Evolutionary conservation across 2,797 vertebrate genomes (phyloP).

Genomic region (Cyprinella venusta): DNA sequence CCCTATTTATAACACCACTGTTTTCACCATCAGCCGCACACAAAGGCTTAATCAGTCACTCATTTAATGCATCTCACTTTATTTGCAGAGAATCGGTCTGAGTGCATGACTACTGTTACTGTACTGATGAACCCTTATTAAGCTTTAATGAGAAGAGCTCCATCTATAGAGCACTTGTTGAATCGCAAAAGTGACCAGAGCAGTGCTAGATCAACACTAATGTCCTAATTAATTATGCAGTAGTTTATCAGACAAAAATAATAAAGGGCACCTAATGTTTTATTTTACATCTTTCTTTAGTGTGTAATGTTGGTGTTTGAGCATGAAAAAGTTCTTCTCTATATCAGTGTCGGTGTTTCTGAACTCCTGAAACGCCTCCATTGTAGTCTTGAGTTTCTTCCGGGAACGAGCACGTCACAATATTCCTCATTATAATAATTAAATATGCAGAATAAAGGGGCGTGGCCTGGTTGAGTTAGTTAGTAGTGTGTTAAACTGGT

Average conservation of each 20-base stretch:
- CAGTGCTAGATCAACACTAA: neutral
- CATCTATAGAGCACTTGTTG: conserved; percentile 85
- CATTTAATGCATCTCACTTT: conserved; percentile 32
- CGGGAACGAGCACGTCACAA: neutral
- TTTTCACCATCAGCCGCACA: neutral
- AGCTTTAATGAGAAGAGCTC: conserved; percentile 85
- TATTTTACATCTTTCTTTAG: neutral
- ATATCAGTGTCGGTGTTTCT: neutral
- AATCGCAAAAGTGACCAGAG: conserved; percentile 70
- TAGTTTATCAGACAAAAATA: neutral
- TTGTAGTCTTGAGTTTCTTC: neutral
- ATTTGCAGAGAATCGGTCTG: neutral
- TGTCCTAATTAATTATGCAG: neutral
- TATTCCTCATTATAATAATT: neutral
- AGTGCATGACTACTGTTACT: conserved; percentile 20
- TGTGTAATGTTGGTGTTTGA: neutral
- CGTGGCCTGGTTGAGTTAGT: neutral
- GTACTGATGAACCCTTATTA: conserved; percentile 58
- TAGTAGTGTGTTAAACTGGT: neutral
- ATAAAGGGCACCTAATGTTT: neutral
- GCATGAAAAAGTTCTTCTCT: neutral
- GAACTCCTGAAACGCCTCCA: neutral
- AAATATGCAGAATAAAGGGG: rapidly evolving
- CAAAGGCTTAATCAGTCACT: neutral
- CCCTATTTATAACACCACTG: conserved; percentile 61